phyloP scores from a whole-genome alignment of 2,113 vertebrate species.

The Martes martes region DNA sequence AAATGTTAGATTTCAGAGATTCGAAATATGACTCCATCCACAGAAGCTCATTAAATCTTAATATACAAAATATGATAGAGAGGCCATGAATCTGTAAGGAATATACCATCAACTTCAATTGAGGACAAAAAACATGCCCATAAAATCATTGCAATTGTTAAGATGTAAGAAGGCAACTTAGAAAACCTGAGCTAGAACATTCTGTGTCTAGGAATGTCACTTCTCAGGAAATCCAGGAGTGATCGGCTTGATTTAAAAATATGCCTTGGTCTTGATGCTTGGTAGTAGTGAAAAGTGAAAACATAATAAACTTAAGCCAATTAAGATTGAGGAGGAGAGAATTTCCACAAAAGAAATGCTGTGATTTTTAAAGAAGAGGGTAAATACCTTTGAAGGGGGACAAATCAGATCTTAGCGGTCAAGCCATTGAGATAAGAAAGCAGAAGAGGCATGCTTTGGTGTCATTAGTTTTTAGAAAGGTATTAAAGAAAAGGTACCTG shows the following conservation, averaged over 20 bases:
- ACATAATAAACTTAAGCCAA: constrained; percentile 4
- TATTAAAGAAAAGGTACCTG: background rate
- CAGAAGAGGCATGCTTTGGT: background rate
- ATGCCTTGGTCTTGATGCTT: background rate
- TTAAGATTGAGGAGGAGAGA: background rate
- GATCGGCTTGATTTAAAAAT: background rate
- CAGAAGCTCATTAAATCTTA: background rate
- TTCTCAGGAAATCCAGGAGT: background rate
- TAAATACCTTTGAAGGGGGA: background rate
- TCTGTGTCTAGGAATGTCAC: background rate
- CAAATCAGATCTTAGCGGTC: background rate
- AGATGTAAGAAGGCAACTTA: background rate
- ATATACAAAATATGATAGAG: background rate
- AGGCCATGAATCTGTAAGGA: constrained; percentile 45
- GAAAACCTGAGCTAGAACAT: background rate
- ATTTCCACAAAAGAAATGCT: background rate
- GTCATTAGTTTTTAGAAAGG: background rate
- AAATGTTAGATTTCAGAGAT: background rate
- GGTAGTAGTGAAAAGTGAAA: background rate
- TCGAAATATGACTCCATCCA: background rate
- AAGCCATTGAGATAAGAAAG: background rate
- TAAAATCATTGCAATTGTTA: constrained; percentile 23
- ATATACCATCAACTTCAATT: background rate
- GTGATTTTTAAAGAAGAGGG: background rate
- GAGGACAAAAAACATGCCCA: constrained; percentile 6